Conservation (phyloP, 2,113 vertebrate genomes). For the Phylloscopus trochilus region DNA sequence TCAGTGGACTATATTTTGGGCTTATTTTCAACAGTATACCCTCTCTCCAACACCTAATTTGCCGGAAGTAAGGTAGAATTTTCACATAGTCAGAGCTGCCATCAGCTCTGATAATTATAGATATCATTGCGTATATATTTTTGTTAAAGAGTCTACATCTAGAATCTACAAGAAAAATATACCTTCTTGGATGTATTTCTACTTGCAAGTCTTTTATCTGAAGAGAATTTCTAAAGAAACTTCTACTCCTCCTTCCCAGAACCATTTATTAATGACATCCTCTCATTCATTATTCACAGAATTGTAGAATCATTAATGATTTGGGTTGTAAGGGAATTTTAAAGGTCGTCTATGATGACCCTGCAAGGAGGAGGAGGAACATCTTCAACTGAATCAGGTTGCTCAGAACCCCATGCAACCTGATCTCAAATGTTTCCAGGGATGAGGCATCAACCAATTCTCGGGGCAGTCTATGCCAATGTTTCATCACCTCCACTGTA, state of each 20-base stretch:
- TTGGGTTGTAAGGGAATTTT: background rate
- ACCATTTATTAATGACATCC: background rate
- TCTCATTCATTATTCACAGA: background rate
- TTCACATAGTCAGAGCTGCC: background rate
- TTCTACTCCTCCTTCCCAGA: background rate
- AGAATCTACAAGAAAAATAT: too few relatives aligned
- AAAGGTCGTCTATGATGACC: accelerated
- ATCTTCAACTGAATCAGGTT: background rate
- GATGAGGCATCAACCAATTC: background rate
- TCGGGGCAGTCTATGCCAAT: background rate
- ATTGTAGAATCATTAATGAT: background rate
- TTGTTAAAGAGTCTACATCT: background rate
- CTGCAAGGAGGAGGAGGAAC: background rate
- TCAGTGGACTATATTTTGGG: background rate
- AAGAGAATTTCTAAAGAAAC: background rate
- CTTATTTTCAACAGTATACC: background rate
- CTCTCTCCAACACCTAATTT: background rate
- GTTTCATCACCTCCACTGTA: background rate
- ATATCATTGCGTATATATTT: background rate
- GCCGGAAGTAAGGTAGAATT: background rate
- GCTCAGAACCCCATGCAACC: accelerated
- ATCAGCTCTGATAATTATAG: background rate
- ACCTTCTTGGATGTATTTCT: background rate
- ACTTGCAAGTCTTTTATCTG: background rate
- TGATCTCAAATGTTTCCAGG: background rate